A percentile compares a stretch with the other conserved stretches of the same genome.
phyloP scores from a whole-genome alignment of 2,113 vertebrate genomes.

The Seriola dumerili region DNA sequence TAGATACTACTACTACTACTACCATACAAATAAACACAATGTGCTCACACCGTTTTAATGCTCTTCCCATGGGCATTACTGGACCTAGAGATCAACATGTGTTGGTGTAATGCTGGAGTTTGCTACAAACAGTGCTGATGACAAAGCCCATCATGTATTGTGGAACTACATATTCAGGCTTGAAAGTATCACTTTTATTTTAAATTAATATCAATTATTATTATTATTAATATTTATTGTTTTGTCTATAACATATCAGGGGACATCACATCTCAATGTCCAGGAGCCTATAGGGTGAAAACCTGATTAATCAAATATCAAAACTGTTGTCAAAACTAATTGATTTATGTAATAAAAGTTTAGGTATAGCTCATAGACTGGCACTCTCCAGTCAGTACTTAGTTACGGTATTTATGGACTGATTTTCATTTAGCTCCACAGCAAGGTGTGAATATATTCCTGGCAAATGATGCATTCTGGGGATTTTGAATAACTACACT shows the following conservation, averaged over 20 bases:
- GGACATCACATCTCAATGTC: too few relatives aligned
- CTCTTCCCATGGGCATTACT: constrained; percentile 26
- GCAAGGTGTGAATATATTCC: constrained; percentile 41
- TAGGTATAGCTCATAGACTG: too few relatives aligned
- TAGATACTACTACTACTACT: background rate
- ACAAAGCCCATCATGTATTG: background rate
- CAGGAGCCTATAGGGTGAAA: too few relatives aligned
- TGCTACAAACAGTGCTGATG: background rate
- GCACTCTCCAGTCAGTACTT: background rate
- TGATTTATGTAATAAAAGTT: background rate
- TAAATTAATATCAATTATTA: background rate
- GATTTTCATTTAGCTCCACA: background rate
- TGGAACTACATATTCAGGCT: background rate
- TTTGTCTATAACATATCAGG: background rate
- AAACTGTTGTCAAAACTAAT: too few relatives aligned
- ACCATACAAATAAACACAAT: constrained; percentile 10
- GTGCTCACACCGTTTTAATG: constrained; percentile 33
- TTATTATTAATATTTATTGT: background rate
- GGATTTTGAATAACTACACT: constrained; percentile 61
- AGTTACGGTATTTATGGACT: background rate
- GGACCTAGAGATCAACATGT: constrained; percentile 44
- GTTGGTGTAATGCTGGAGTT: constrained; percentile 39
- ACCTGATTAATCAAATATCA: too few relatives aligned
- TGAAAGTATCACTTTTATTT: background rate
- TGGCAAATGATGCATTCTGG: constrained; percentile 50